These are phyloP conservation scores for Neoscelio sp. DNA, from an alignment of 2,888 invertebrate genomes.

Conservation along the genomic window DNA sequence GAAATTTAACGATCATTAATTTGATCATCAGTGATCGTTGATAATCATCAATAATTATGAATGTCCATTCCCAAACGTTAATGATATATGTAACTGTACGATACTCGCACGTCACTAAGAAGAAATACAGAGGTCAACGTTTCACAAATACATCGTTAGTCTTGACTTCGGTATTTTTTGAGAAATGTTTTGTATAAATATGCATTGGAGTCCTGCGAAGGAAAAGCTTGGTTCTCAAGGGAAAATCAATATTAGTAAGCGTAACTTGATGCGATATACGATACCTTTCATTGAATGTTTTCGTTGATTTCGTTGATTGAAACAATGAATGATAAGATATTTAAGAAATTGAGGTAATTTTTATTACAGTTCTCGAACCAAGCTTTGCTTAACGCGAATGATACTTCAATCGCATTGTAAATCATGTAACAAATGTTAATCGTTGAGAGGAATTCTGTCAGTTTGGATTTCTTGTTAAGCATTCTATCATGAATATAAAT, in stretches of 20 bases:
- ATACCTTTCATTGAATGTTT: background rate
- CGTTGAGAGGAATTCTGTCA: conserved; percentile 1
- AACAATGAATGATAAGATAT: no score
- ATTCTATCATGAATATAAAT: conserved; percentile 1
- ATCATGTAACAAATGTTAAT: conserved; percentile 24
- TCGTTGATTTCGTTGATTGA: no score
- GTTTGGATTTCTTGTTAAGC: conserved; percentile 4
- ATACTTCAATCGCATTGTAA: conserved; percentile 19
- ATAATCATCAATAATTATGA: no score
- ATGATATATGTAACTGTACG: no score
- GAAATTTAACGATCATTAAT: no score
- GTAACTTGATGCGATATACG: background rate
- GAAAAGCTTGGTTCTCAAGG: conserved; percentile 1
- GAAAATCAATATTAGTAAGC: background rate
- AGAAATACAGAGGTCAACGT: no score
- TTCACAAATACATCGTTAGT: no score
- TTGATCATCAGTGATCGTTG: no score
- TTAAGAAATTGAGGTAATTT: background rate
- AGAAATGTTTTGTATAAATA: background rate
- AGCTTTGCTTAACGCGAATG: conserved; percentile 11
- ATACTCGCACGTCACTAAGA: no score
- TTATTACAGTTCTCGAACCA: conserved; percentile 10
- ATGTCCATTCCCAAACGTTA: no score
- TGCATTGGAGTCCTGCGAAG: conserved; percentile 4
- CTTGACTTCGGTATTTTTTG: no score